Evolutionary conservation across 2,113 vertebrate genomes (phyloP).

Genomic region (Merops nubicus): DNA sequence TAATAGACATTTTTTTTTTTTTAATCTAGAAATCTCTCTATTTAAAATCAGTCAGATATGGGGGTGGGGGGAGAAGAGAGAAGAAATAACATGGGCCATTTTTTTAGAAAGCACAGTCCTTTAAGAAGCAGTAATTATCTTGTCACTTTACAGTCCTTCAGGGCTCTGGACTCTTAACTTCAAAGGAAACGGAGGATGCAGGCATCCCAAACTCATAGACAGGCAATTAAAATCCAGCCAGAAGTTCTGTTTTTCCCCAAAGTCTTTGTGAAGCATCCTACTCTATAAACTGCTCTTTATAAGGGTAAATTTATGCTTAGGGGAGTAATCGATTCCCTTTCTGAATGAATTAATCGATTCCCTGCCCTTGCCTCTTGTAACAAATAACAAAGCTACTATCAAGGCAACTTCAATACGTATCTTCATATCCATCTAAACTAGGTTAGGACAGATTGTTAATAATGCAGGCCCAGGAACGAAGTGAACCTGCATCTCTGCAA

Average conservation of each 20-base stretch:
- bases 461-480: not conserved
- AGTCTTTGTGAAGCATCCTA: not conserved
- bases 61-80: not conserved
- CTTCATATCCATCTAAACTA: not conserved
- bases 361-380: not conserved
- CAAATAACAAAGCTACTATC: not conserved
- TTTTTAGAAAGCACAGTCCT: not conserved
- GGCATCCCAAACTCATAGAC: not conserved
- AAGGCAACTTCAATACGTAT: not conserved
- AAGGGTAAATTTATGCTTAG: constrained; percentile 4
- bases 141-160: not conserved
- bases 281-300: not conserved
- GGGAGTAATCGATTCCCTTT: constrained; percentile 13
- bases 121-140: not conserved
- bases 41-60: not conserved
- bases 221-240: constrained; percentile 25
- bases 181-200: not conserved
- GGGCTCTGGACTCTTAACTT: not conserved
- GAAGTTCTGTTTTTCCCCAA: not conserved
- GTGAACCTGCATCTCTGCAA: not conserved
- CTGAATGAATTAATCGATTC: constrained; percentile 33
- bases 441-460: not conserved
- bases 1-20: not conserved
- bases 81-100: not conserved
- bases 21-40: not conserved